Base-by-base conservation (phyloP, 1,140 invertebrate genomes). In the Globodera rostochiensis region DNA sequence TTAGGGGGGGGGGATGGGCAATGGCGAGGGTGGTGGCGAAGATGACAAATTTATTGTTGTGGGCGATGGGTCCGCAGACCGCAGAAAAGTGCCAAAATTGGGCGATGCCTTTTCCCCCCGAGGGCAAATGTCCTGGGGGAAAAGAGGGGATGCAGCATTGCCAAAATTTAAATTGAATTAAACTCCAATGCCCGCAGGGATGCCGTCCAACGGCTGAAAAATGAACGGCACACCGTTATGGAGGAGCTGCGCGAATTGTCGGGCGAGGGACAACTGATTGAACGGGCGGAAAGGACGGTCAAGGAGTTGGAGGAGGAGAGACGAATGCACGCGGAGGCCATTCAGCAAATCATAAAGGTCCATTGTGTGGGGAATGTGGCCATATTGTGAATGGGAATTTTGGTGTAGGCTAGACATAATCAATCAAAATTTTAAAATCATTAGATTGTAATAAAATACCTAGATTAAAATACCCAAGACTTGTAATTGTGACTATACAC, bases 281-380 rank as follows among this genome's bases (percentile, higher is more conserved):
- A 69, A 11, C 53, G 66, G 67, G 75, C 80, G 19, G 64, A 82
- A 45, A 81, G 80, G 53, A 83, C 77, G 8, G 50, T 81, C 4
- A 47, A 73, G 1, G 84, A 85, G 15, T 75, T 85, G 53, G 83
- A 83, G 21, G 75, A 86, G 47, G 84, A 85, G 76, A 75, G 74
- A 15, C 76, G 83, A 9, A 49, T 78, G 8, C 84, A 85, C 49
- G 71, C 64, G 7, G 84, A 85, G 21, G 79, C 79, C 2, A 85
- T 85, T 77, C 84, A 82, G 46, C 74, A 80, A 53, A 85, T 85
- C 13, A 84, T 80, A 36, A 66, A 84, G 78, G 83, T 73, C 36
- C 7, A 53, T 73, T 73, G 3, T 36, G 36, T 36, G 36, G 36
- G 36, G 36, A 36, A 36, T 36, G 36, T 36, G 36, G 36, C 36